Evolutionary conservation across 2,888 invertebrate genomes (phyloP), one percentile per base, ranked within the genome.

Genomic region (Drosophila bunnanda): DNA sequence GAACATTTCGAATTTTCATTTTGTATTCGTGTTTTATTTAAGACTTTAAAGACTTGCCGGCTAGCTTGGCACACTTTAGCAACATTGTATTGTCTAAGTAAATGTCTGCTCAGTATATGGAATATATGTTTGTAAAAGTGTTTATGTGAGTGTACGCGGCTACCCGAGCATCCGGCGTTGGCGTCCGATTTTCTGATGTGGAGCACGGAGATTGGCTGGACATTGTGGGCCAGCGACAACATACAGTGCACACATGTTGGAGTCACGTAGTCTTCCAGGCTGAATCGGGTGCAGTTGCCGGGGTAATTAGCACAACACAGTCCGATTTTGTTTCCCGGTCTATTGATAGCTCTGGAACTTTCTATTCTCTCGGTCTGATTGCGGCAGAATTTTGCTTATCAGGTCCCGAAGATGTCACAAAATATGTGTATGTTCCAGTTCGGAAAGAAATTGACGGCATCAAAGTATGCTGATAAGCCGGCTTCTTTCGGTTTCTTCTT

Each of bases 91-190:
- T 71, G 70, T 50, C 50, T 48, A 58, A 50, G 56, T 48, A 58
- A 50, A 59, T 62, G 56, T 68, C 30, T 66, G 48, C 46, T 39
- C 58, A 44, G 60, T 59, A 39, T 54, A 44, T 57, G 46, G 52
- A 34, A 38, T 53, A 38, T 55, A 39, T 17, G 12, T 6, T 20
- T 5, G 2, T 46, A 46, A 2, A 25, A 4, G 4, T 22, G 22
- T 41, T 38, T 52, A 15, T 56, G 34, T 55, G 43, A 50, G 13
- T 52, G n/a, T 60, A n/a, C 54, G 34, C 28, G n/a, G 48, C 50
- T 74, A n/a, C 58, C 57, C 61, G 38, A 79, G 83, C 82, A 87
- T 87, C 87, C 84, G 82, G 87, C 81, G 57, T 64, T 68, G 69
- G 61, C 74, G 55, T 76, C 73, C 77, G 75, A 54, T 79, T 78